Evolutionary conservation across 1,140 invertebrate genomes (phyloP).

Genomic region (Lycorma delicatula): DNA sequence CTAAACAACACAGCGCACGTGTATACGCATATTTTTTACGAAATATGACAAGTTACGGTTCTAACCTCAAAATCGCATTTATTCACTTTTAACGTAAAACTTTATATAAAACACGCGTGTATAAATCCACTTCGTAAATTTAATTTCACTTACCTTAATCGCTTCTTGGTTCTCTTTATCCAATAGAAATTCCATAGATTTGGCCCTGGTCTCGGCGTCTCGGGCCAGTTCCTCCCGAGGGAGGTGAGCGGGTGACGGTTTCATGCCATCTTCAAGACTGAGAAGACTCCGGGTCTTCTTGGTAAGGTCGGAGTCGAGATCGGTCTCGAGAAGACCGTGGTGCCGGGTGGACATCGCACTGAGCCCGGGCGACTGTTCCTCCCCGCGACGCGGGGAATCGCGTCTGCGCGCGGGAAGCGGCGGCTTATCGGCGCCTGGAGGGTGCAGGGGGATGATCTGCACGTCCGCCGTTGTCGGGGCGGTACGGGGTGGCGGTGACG

Average conservation of each 20-base stretch:
- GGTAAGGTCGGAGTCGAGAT: slow-evolving; percentile 58
- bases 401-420: slow-evolving; percentile 13
- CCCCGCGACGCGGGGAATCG: slow-evolving; percentile 37
- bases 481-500: slow-evolving; percentile 24
- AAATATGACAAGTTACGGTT: too few species aligned
- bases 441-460: slow-evolving; percentile 13
- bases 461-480: slow-evolving; percentile 10
- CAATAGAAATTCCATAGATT: slow-evolving; percentile 88
- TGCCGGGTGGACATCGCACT: slow-evolving; percentile 20
- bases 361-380: slow-evolving; percentile 28
- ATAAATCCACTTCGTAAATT: too few species aligned
- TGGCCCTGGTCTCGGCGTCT: slow-evolving; percentile 50
- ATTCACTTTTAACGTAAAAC: too few species aligned
- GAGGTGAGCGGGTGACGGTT: slow-evolving; percentile 25
- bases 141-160: slow-evolving; percentile 51
- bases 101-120: too few species aligned
- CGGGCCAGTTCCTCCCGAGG: slow-evolving; percentile 30
- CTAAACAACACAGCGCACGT: too few species aligned
- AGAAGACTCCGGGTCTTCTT: slow-evolving; percentile 64
- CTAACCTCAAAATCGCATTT: too few species aligned
- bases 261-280: slow-evolving; percentile 53
- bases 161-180: slow-evolving; percentile 78
- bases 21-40: too few species aligned
- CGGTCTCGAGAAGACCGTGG: slow-evolving; percentile 59
- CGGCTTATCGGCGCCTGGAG: slow-evolving; percentile 17